Base-by-base conservation (phyloP, 2,113 vertebrate species). In the Mungos mungo region DNA sequence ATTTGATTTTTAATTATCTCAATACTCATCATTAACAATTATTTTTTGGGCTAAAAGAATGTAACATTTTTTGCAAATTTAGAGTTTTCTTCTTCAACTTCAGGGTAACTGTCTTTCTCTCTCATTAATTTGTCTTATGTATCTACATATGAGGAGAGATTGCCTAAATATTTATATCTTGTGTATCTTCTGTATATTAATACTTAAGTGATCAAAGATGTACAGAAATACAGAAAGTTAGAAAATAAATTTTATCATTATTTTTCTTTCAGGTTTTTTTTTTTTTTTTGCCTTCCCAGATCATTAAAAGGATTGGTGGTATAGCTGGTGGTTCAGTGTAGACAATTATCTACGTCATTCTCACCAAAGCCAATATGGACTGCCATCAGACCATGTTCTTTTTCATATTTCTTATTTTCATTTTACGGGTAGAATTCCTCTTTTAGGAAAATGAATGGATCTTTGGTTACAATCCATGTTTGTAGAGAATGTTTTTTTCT, bases 1-100 rank as follows among this genome's bases (percentile, higher is more conserved):
- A 84, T 57, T 92, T 74, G 38, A 25, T 95, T 92, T 93, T 90
- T 80, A 90, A 88, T 95, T 45, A 60, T 92, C 31, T 71, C 29
- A 80, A 25, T 87, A 74, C 10, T 86, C n/a, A 90, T 54, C 47
- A 87, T 82, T 95, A 95, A 93, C 16, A 63, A 68, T 86, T 92
- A 68, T 50, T 85, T 94, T 89, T 89, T 50, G 12, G 63, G 16
- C 0, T 57, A 66, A 91, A 72, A 79, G 12, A 69, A 81, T 35
- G 8, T 76, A 83, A 95, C n/a, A 27, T 47, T 47, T 68, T 72
- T 72, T 63, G 57, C 29, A 95, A 13, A 88, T 77, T 92, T 83
- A 86, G 38, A 80, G 9, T 88, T 88, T 86, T 79, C 23, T 69
- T 88, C 57, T 54, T 95, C 50, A 88, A 63, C 18, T 74, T 93